Conservation (phyloP, 2,797 vertebrate species). For the Microcaecilia unicolor region DNA sequence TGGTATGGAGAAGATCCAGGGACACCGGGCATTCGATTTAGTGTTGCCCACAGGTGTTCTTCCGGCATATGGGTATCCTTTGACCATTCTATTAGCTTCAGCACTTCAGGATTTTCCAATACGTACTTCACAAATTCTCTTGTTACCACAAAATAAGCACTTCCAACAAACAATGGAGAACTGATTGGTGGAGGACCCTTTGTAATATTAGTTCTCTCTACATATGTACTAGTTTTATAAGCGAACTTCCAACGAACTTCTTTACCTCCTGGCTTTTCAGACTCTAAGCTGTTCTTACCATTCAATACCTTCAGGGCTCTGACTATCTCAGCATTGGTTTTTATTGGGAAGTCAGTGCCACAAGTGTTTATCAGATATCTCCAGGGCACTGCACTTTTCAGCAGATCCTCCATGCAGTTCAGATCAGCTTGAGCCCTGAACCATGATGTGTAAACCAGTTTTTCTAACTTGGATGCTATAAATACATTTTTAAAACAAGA, state of each 20-base stretch:
- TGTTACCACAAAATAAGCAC: slow-evolving; percentile 69
- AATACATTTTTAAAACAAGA: slow-evolving; percentile 76
- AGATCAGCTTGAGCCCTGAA: slow-evolving; percentile 73
- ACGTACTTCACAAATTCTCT: slow-evolving; percentile 68
- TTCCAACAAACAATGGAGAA: slow-evolving; percentile 72
- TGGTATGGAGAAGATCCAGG: slow-evolving; percentile 59
- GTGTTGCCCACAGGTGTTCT: slow-evolving; percentile 81
- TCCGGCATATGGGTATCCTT: slow-evolving; percentile 87
- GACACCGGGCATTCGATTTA: slow-evolving; percentile 66
- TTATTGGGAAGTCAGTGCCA: slow-evolving; percentile 74
- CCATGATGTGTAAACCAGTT: slow-evolving; percentile 79
- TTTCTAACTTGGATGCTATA: slow-evolving; percentile 62
- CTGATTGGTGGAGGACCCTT: slow-evolving; percentile 58
- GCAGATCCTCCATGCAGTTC: slow-evolving; percentile 74
- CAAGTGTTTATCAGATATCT: slow-evolving; percentile 76
- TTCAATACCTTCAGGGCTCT: slow-evolving; percentile 51
- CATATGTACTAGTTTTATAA: slow-evolving; percentile 14
- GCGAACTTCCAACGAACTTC: slow-evolving; percentile 58
- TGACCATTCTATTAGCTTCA: slow-evolving; percentile 67
- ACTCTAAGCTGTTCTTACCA: slow-evolving; percentile 70
- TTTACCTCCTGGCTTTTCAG: slow-evolving; percentile 49
- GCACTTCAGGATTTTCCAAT: slow-evolving; percentile 39
- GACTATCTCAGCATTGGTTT: slow-evolving; percentile 73
- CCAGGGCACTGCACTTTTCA: slow-evolving; percentile 59
- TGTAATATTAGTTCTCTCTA: slow-evolving; percentile 24